A percentile compares a stretch with the other conserved stretches of the same genome.
phyloP scores from a whole-genome alignment of 2,113 vertebrate species.

The Sphyrna mokarran region DNA sequence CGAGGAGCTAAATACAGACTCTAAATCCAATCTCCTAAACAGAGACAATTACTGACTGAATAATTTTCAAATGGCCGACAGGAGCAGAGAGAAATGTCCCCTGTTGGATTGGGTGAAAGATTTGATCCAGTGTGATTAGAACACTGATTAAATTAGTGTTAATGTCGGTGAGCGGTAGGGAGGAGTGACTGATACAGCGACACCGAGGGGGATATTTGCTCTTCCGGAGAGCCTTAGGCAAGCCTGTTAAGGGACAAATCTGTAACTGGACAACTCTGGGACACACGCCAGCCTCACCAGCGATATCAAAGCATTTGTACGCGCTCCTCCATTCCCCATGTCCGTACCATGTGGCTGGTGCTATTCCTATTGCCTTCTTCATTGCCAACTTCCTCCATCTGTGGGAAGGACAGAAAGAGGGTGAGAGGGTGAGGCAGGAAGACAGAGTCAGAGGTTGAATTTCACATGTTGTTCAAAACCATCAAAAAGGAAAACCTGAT shows the following conservation, averaged over 20 bases:
- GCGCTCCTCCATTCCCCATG: background rate
- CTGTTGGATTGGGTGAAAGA: background rate
- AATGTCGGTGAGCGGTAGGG: background rate
- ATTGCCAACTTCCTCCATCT: conserved; percentile 26
- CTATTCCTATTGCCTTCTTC: conserved; percentile 25
- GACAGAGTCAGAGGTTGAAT: background rate
- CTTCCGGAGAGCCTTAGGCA: background rate
- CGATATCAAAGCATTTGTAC: background rate
- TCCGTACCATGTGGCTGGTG: conserved; percentile 16
- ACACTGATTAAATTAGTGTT: background rate
- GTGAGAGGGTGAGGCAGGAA: background rate
- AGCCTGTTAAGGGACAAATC: background rate
- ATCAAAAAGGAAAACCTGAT: background rate
- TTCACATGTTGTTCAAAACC: background rate
- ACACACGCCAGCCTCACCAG: conserved; percentile 7
- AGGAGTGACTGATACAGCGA: background rate
- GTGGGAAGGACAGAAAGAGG: background rate
- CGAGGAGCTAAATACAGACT: background rate
- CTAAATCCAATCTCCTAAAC: background rate
- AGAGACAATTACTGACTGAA: too few relatives aligned
- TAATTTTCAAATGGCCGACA: background rate
- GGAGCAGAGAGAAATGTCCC: background rate
- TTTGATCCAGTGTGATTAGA: background rate
- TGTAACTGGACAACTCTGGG: background rate
- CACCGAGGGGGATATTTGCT: background rate